Evolutionary conservation across 1,140 invertebrate species (phyloP).

Genomic region (Globodera rostochiensis): DNA sequence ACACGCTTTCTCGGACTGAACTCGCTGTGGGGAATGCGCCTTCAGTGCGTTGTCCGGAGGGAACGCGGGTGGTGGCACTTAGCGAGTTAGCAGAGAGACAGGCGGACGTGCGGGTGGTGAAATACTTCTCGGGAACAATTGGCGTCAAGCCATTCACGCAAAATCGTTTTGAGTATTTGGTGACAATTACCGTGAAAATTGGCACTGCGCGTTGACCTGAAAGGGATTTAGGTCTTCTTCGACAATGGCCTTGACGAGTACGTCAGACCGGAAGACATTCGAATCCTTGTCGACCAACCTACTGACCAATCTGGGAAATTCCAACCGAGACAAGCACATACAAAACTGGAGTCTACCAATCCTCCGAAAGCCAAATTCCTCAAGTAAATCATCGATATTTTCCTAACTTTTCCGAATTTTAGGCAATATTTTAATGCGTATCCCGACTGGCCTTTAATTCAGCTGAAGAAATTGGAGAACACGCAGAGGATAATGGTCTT

Average conservation of each 20-base stretch:
- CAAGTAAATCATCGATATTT: not conserved
- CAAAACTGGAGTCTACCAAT: not conserved
- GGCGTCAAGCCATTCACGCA: constrained; percentile 34
- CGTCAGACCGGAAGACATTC: constrained; percentile 33
- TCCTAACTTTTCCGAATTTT: not conserved
- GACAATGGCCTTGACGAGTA: constrained; percentile 39
- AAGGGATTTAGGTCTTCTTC: constrained; percentile 30
- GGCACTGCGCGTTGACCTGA: not conserved
- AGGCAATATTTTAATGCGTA: constrained; percentile 27
- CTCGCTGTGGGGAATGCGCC: constrained; percentile 36
- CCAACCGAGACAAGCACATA: constrained; percentile 30
- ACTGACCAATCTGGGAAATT: constrained; percentile 26
- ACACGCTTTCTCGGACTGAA: not conserved
- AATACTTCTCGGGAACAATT: constrained; percentile 33
- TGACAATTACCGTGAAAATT: not conserved
- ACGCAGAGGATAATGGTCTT: constrained; percentile 30
- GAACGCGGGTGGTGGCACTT: constrained; percentile 32
- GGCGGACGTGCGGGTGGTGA: not conserved
- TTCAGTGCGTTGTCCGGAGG: constrained; percentile 35
- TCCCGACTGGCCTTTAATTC: constrained; percentile 40
- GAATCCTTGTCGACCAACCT: constrained; percentile 33
- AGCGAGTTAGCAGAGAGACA: constrained; percentile 8
- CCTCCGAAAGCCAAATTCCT: not conserved
- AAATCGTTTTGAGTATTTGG: constrained; percentile 39
- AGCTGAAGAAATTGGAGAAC: constrained; percentile 36